A percentile compares a stretch with the other conserved stretches of the same genome.
phyloP scores from a whole-genome alignment of 2,113 vertebrate species.

The Vanacampus margaritifer region DNA sequence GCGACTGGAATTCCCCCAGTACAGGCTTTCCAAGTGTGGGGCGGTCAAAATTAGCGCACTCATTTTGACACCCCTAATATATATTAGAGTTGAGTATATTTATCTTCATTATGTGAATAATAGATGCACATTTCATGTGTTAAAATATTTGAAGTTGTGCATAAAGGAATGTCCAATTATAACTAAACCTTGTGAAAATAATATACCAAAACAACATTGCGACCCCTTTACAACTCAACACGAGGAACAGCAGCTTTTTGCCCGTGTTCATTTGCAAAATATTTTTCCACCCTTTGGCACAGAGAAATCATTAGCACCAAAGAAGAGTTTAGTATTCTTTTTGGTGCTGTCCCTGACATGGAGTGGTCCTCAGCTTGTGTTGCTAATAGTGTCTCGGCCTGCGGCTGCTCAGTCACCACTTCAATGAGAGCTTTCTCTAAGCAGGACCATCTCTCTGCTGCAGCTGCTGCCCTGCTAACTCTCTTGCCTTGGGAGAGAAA shows the following conservation, averaged over 20 bases:
- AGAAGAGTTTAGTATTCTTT: conserved; percentile 56
- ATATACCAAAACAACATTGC: not conserved
- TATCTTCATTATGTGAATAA: too few relatives aligned
- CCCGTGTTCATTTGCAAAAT: conserved; percentile 57
- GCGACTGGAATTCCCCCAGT: too few relatives aligned
- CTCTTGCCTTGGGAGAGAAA: conserved; percentile 53
- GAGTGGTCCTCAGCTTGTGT: conserved; percentile 58
- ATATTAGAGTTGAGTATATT: too few relatives aligned
- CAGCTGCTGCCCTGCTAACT: conserved; percentile 55
- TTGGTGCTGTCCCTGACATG: conserved; percentile 46
- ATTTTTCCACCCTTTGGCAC: conserved; percentile 51
- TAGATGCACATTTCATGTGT: too few relatives aligned
- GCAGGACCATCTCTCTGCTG: conserved; percentile 44
- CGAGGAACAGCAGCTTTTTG: conserved; percentile 15
- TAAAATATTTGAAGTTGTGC: too few relatives aligned
- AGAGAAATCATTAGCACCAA: conserved; percentile 63
- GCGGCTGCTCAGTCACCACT: conserved; percentile 52
- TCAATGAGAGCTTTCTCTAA: conserved; percentile 50
- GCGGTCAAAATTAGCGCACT: too few relatives aligned
- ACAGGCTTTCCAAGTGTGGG: too few relatives aligned
- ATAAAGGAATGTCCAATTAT: too few relatives aligned
- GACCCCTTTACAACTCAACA: conserved; percentile 29
- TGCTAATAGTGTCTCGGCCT: conserved; percentile 62
- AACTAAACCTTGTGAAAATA: too few relatives aligned
- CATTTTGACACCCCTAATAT: too few relatives aligned